Conservation (phyloP, 2,797 vertebrate genomes). For the Chromobotia macracanthus region DNA sequence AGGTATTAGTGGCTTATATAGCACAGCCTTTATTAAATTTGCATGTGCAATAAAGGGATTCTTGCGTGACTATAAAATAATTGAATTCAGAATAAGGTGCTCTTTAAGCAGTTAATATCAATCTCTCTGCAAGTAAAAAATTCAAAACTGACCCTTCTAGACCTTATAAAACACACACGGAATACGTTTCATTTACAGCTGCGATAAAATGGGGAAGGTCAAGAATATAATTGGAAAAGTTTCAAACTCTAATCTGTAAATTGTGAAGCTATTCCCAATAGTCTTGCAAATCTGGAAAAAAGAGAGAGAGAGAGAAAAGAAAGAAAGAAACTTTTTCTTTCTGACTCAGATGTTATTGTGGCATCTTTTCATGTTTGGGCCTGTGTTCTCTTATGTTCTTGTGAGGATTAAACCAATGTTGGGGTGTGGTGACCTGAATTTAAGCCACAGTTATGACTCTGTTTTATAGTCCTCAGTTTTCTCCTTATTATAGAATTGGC, state of each 20-base stretch:
- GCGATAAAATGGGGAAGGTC: not conserved
- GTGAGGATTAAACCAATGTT: not conserved
- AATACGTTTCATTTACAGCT: constrained; percentile 5
- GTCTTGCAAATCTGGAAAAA: constrained; percentile 11
- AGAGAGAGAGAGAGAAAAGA: not conserved
- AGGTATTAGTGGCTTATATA: not conserved
- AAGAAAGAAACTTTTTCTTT: not conserved
- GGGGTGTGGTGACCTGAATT: constrained; percentile 25
- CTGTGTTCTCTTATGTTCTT: not conserved
- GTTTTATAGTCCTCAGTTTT: not conserved
- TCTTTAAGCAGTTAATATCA: not conserved
- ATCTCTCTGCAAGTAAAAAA: constrained; percentile 1
- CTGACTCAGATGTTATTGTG: constrained; percentile 32
- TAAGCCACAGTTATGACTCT: not conserved
- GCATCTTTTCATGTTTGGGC: not conserved
- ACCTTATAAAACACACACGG: constrained; percentile 2
- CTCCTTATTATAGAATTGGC: not conserved
- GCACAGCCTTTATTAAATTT: not conserved
- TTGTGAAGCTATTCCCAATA: not conserved
- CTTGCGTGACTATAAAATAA: not conserved
- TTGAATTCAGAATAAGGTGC: not conserved
- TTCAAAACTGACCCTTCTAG: not conserved
- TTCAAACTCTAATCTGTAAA: not conserved
- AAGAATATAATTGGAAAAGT: not conserved
- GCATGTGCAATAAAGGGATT: not conserved